A percentile compares a stretch with the other conserved stretches of the same genome.
Conservation (phyloP, 2,797 vertebrate genomes). For the Acanthiza pusilla region DNA sequence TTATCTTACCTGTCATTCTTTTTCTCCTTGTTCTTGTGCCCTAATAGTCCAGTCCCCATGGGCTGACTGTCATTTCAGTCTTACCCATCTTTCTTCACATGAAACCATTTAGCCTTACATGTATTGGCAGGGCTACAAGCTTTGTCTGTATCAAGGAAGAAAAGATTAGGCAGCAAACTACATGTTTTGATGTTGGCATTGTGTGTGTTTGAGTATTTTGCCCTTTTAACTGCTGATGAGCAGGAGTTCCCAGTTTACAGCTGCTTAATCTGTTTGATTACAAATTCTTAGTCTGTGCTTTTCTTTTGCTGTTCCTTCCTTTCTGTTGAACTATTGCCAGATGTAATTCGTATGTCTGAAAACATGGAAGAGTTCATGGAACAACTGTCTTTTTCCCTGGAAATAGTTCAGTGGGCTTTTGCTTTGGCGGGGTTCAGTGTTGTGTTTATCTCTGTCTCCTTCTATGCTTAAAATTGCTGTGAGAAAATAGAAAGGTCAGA, state of each 20-base stretch:
- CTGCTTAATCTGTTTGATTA: conserved; percentile 1
- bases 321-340: conserved; percentile 10
- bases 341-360: background rate
- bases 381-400: conserved; percentile 17
- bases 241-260: background rate
- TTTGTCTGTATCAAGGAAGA: background rate
- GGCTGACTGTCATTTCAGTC: background rate
- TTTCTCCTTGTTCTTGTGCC: background rate
- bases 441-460: background rate
- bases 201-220: background rate
- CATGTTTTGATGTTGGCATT: background rate
- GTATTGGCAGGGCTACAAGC: background rate
- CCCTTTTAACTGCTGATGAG: background rate
- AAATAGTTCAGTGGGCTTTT: conserved; percentile 3
- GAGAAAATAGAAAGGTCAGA: conserved; percentile 13
- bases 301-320: background rate
- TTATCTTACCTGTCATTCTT: background rate
- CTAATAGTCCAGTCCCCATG: background rate
- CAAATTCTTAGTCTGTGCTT: background rate
- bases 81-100: background rate
- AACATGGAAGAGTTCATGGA: conserved; percentile 23
- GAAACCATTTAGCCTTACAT: background rate
- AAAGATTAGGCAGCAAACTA: background rate
- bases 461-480: background rate
- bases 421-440: background rate